These are phyloP conservation scores for Drosophila niveifrons DNA, from an alignment of 2,888 invertebrate species.

Conservation along the genomic window DNA sequence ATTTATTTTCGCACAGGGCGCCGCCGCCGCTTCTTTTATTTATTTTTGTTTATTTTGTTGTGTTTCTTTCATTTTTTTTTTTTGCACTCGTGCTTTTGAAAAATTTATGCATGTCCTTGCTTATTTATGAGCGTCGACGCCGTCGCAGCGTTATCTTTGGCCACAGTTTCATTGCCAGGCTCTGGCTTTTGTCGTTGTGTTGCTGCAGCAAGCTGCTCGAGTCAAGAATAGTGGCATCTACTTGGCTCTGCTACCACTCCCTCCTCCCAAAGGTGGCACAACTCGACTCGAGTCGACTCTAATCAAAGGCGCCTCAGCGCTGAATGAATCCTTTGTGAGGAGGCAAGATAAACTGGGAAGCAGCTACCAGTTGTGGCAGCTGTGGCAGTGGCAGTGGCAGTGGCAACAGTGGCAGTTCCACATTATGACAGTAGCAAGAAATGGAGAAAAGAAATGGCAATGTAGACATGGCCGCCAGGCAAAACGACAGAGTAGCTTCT, in stretches of 20 bases:
- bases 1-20: conserved; percentile 61
- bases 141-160: conserved; percentile 72
- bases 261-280: conserved; percentile 72
- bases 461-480: conserved; percentile 79
- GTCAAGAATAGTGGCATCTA: conserved; percentile 57
- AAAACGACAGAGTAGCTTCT: conserved; percentile 35
- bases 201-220: conserved; percentile 16
- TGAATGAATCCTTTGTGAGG: conserved; percentile 80
- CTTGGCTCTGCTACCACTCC: conserved; percentile 7
- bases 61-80: conserved; percentile 16
- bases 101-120: conserved; percentile 80
- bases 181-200: conserved; percentile 45
- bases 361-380: neutral
- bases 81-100: conserved; percentile 56
- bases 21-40: conserved; percentile 55
- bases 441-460: conserved; percentile 73
- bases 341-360: conserved; percentile 69
- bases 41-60: conserved; percentile 33
- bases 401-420: conserved; percentile 27
- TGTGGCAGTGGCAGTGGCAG: neutral
- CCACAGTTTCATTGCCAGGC: conserved; percentile 82
- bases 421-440: conserved; percentile 52
- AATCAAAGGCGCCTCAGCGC: conserved; percentile 79
- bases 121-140: conserved; percentile 81
- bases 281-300: conserved; percentile 69